A percentile compares a stretch with the other conserved stretches of the same genome.
Conservation (phyloP, 2,888 invertebrate species). For the Chymomyza amoena region DNA sequence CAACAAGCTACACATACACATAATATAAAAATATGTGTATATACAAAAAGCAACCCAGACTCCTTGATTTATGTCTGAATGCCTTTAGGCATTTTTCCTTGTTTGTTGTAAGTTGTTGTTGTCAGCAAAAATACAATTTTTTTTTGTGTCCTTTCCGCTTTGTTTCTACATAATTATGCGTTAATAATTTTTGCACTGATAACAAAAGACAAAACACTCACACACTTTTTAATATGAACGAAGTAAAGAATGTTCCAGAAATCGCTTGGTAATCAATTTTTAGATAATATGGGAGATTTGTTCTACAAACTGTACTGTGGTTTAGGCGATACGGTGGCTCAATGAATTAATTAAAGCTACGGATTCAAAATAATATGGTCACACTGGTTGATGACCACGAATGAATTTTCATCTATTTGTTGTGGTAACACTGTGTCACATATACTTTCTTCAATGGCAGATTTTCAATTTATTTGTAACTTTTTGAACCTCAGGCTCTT, state of each 20-base stretch:
- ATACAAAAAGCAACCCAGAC: background rate
- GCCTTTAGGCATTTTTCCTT: background rate
- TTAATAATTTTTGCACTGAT: conserved; percentile 39
- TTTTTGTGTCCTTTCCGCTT: conserved; percentile 8
- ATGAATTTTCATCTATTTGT: too few relatives aligned
- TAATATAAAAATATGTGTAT: background rate
- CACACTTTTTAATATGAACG: background rate
- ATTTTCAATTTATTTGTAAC: too few relatives aligned
- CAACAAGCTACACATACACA: conserved; percentile 3
- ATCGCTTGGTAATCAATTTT: background rate
- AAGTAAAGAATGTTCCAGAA: background rate
- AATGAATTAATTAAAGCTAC: too few relatives aligned
- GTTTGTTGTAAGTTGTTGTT: conserved; percentile 14
- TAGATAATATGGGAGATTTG: background rate
- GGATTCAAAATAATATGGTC: too few relatives aligned
- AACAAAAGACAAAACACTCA: conserved; percentile 21
- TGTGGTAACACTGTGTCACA: too few relatives aligned
- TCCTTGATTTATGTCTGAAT: conserved; percentile 13
- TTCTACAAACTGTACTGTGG: too few relatives aligned
- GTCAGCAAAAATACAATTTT: conserved; percentile 10
- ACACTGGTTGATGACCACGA: too few relatives aligned
- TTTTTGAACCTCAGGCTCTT: too few relatives aligned
- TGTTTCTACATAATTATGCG: conserved; percentile 41
- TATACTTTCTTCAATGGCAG: too few relatives aligned
- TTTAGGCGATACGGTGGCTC: too few relatives aligned